These are phyloP conservation scores for Eristalis arbustorum DNA, from an alignment of 2,888 invertebrate genomes.

Conservation along the genomic window DNA sequence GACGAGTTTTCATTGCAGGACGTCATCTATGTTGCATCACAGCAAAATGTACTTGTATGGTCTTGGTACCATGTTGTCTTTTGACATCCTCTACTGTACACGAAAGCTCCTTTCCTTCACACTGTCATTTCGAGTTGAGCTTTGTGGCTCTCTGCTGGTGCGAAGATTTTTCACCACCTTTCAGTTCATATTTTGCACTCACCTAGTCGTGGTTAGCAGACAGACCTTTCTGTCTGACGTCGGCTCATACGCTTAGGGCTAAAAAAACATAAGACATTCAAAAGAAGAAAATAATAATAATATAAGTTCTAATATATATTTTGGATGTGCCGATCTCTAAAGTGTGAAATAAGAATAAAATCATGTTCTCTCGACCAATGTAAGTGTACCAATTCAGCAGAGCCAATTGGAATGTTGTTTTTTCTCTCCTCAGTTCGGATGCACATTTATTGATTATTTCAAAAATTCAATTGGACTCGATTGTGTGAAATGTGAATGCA, in stretches of 20 bases:
- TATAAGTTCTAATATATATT: neutral
- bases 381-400: constrained; percentile 71
- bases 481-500: neutral
- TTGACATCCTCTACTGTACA: neutral
- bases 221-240: constrained; percentile 1
- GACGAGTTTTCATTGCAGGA: too few relatives aligned
- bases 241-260: neutral
- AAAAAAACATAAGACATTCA: neutral
- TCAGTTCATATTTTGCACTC: constrained; percentile 72
- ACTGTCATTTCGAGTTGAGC: constrained; percentile 30
- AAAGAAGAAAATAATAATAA: neutral
- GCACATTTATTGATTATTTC: constrained; percentile 54
- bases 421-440: neutral
- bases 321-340: constrained; percentile 63
- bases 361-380: constrained; percentile 78
- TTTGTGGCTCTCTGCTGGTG: neutral
- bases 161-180: constrained; percentile 14
- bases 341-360: constrained; percentile 56
- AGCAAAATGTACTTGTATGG: too few relatives aligned
- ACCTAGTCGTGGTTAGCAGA: neutral
- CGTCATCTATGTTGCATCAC: too few relatives aligned
- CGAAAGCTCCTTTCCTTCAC: neutral
- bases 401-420: neutral
- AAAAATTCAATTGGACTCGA: neutral
- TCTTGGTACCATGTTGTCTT: too few relatives aligned